Conservation (phyloP, 2,888 invertebrate genomes). For the Mechanitis mazaeus region DNA sequence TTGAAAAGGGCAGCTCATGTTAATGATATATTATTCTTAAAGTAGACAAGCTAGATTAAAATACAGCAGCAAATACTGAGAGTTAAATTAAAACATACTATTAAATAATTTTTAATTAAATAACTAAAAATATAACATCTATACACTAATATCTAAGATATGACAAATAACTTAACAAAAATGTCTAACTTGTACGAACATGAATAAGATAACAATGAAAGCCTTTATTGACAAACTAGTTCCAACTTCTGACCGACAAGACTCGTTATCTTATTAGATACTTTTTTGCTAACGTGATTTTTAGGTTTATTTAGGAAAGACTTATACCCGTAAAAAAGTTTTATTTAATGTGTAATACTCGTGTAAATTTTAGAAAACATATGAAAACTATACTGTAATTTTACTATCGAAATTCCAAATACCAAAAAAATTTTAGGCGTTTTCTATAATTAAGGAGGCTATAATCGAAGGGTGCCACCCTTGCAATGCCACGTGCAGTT, state of each 20-base stretch:
- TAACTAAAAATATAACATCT: too few species aligned
- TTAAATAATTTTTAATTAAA: neutral
- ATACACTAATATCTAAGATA: too few species aligned
- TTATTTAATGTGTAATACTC: too few species aligned
- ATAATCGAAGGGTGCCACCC: slow-evolving; percentile 51
- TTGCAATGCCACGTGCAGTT: slow-evolving; percentile 48
- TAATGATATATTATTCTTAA: neutral
- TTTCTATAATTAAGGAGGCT: slow-evolving; percentile 17
- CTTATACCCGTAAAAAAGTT: too few species aligned
- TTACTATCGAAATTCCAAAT: too few species aligned
- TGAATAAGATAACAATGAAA: slow-evolving; percentile 12
- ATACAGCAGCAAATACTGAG: too few species aligned
- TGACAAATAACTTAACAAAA: neutral
- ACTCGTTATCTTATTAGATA: slow-evolving; percentile 2
- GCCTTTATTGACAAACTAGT: slow-evolving; percentile 13
- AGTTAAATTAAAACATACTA: neutral
- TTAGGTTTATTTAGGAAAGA: neutral
- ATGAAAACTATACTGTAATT: neutral
- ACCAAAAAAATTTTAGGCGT: slow-evolving; percentile 18
- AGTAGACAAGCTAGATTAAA: too few species aligned
- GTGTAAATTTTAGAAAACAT: neutral
- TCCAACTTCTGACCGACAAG: neutral
- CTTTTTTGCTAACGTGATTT: neutral
- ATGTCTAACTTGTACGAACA: slow-evolving; percentile 19
- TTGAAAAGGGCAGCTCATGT: neutral